Evolutionary conservation across 2,797 vertebrate genomes (phyloP), one percentile per base, ranked within the genome.

Genomic region (Streptopelia turtur): DNA sequence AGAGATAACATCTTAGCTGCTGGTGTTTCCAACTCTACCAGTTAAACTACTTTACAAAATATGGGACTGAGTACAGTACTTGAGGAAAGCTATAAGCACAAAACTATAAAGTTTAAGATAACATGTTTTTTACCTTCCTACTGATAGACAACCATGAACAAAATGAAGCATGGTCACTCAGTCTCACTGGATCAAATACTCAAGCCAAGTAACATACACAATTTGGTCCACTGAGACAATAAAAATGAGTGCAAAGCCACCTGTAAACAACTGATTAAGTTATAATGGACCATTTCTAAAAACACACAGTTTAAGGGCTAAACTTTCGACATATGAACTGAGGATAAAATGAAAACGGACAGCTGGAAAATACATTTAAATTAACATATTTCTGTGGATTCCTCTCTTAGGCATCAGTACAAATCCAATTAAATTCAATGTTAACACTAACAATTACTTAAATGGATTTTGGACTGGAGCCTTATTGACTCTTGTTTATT

Each of bases 401-500:
- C 13, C 6, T 87, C 37, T 91, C 55, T 89, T 55, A 18, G 71
- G 30, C 80, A 83, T 66, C 35, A 70, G 23, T 80, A 87, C 79
- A 87, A 95, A 94, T 61, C 18, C n/a, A 83, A 83, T 81, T 93
- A 85, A 80, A 86, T 74, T 81, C 52, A 81, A n/a, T 77, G 28
- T 11, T 84, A 86, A 75, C 30, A 83, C 35, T 94, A 88, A 80
- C 69, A 91, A 83, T 85, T 76, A 63, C 47, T 91, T 90, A 66
- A 94, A 68, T 33, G 39, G 65, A 15, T 39, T 90, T 90, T 85
- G 59, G 79, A 60, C 35, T 85, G 64, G 21, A 89, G 49, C 47
- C 76, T 80, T 83, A 47, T 25, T 59, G 64, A 52, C 71, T 95
- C 55, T 47, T 82, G 39, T 49, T 89, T 70, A 76, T 85, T 68